These are phyloP conservation scores for Osmerus mordax DNA, from an alignment of 2,113 vertebrate species.

Conservation along the genomic window DNA sequence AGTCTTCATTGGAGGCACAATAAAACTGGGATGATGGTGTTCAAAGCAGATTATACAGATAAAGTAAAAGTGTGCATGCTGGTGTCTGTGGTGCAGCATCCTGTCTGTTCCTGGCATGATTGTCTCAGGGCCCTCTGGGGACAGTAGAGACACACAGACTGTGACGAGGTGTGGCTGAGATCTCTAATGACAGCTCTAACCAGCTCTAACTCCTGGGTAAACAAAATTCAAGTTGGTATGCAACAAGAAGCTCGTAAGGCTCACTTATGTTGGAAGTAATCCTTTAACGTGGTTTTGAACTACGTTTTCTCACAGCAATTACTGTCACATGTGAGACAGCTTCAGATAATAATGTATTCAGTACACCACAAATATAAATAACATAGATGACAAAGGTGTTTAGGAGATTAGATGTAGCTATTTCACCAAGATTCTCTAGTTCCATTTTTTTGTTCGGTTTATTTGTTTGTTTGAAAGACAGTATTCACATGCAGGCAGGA, in stretches of 20 bases:
- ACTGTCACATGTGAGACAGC: no score
- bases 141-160: conserved; percentile 9
- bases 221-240: conserved; percentile 14
- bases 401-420: no score
- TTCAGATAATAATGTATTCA: no score
- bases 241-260: not conserved
- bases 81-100: conserved; percentile 18
- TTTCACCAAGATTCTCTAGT: no score
- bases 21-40: not conserved
- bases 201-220: not conserved
- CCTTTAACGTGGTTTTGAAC: not conserved
- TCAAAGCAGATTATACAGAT: conserved; percentile 1
- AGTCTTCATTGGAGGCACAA: not conserved
- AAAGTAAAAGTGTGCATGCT: not conserved
- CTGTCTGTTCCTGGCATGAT: conserved; percentile 8
- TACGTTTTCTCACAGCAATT: not conserved
- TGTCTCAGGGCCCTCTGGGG: conserved; percentile 11
- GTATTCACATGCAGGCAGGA: conserved; percentile 8
- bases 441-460: not conserved
- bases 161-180: not conserved
- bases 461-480: conserved; percentile 15
- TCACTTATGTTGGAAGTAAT: not conserved
- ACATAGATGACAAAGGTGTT: no score
- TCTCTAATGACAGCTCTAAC: not conserved
- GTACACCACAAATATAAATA: no score